Base-by-base conservation (phyloP, 53 echinoderm and acorn worm genomes). In the Hippasteria phrygiana region DNA sequence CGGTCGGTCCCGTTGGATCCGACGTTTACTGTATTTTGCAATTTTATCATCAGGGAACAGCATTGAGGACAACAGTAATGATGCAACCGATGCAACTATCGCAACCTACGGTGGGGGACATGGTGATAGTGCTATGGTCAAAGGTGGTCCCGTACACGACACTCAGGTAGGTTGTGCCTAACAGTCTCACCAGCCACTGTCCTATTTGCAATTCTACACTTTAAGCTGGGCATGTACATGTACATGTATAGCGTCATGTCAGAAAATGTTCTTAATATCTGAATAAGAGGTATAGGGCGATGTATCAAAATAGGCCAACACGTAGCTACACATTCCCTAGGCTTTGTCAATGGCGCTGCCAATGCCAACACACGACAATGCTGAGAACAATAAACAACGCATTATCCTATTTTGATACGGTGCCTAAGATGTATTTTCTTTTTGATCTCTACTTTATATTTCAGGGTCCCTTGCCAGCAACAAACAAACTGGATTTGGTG, bases 271-370 rank as follows among this genome's bases (percentile, higher is more conserved):
- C 75, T 48, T 75, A 75, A 75, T 75, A n/a, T n/a, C n/a, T n/a
- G n/a, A n/a, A n/a, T n/a, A n/a, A n/a, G n/a, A n/a, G n/a, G n/a
- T n/a, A n/a, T n/a, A n/a, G n/a, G n/a, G n/a, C n/a, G n/a, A n/a
- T n/a, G n/a, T n/a, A n/a, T n/a, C n/a, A 75, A 39, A 72, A 72
- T 72, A 72, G 72, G 72, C 72, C 72, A 72, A 72, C 39, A 72
- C 38, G 43, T 72, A 39, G 8, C 20, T n/a, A n/a, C 18, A 22
- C 40, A 39, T 72, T 72, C 72, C 72, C 14, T 72, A 72, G 40
- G 26, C 72, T 72, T 40, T 40, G 41, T 72, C 5, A 72, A 72
- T 39, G 39, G 42, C 17, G 38, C 39, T n/a, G n/a, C n/a, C n/a
- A n/a, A n/a, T 18, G 69, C 51, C 72, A 72, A 72, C 72, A 72